phyloP scores from a whole-genome alignment of 2,113 vertebrate species.

The Brienomyrus brachyistius region DNA sequence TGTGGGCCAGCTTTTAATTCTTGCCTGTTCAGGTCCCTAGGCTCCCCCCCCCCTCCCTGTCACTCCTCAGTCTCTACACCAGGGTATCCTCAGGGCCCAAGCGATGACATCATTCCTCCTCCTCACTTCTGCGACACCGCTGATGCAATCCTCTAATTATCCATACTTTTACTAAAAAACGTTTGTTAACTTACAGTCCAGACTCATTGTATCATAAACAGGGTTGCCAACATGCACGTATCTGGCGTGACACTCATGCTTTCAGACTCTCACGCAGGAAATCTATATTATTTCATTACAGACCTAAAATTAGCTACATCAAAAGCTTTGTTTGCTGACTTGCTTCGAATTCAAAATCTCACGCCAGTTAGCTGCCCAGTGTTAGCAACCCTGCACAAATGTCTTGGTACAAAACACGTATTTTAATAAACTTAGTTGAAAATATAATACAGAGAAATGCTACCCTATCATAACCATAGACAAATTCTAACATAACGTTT shows the following conservation, averaged over 20 bases:
- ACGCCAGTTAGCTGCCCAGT: not conserved
- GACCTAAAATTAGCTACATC: too few relatives aligned
- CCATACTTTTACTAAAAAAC: not conserved
- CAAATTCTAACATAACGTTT: not conserved
- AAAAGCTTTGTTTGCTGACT: not conserved
- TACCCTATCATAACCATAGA: not conserved
- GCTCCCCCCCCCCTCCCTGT: not conserved
- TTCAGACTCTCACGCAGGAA: too few relatives aligned
- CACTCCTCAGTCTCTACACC: not conserved
- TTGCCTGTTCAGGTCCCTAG: not conserved
- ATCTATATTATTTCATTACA: too few relatives aligned
- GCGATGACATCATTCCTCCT: not conserved
- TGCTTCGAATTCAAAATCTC: not conserved
- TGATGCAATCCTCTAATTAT: not conserved
- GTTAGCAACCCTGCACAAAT: not conserved
- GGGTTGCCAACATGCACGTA: too few relatives aligned
- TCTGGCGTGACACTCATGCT: too few relatives aligned
- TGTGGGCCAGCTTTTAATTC: conserved; percentile 13
- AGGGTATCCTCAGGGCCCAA: not conserved
- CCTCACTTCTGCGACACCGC: not conserved
- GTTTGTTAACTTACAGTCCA: not conserved
- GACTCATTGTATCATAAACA: not conserved
- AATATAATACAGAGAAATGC: not conserved
- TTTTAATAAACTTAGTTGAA: not conserved
- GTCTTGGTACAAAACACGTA: not conserved